Conservation (phyloP, 2,113 vertebrate genomes). For the Agapornis roseicollis region DNA sequence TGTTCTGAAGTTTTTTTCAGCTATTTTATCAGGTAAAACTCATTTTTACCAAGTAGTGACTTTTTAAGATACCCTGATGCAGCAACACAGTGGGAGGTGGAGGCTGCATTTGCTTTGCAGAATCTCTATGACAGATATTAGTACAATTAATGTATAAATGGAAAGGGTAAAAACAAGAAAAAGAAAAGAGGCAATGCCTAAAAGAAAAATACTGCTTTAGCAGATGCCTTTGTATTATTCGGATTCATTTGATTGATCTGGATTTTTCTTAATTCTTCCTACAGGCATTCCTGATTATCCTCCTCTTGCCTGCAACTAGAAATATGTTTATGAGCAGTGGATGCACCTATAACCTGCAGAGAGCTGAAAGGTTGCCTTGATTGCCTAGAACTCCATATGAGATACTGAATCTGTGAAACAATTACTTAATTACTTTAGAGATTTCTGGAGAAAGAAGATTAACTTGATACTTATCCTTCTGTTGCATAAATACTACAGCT, state of each 20-base stretch:
- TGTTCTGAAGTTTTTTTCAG: not conserved
- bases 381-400: not conserved
- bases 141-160: not conserved
- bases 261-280: not conserved
- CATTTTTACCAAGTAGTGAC: not conserved
- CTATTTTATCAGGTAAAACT: not conserved
- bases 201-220: not conserved
- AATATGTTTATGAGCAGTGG: not conserved
- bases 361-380: not conserved
- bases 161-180: not conserved
- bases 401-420: not conserved
- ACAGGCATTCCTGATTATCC: not conserved
- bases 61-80: not conserved
- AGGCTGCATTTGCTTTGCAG: not conserved
- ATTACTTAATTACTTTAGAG: conserved; percentile 13
- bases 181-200: not conserved
- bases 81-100: not conserved
- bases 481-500: conserved; percentile 5
- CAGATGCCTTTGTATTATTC: not conserved
- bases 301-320: not conserved
- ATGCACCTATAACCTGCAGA: not conserved
- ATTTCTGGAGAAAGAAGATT: conserved; percentile 17
- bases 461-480: conserved; percentile 17
- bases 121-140: not conserved
- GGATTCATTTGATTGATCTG: not conserved